phyloP scores from a whole-genome alignment of 30 jellyfish, hydroid and myxozoan species.

The Aurelia coerulea region DNA sequence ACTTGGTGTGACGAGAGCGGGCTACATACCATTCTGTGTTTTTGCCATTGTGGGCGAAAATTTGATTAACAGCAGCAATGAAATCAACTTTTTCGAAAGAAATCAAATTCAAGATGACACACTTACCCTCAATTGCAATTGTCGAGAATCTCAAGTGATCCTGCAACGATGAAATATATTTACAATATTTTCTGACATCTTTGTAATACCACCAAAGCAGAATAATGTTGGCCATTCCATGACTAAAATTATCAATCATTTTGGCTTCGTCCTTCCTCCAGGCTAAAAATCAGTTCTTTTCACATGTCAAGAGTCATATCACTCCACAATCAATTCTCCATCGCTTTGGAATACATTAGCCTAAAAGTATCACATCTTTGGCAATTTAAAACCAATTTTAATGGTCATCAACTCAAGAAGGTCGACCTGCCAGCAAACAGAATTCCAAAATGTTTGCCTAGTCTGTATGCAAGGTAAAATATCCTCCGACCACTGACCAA shows the following conservation, averaged over 20 bases:
- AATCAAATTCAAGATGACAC: too few relatives aligned
- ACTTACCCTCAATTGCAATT: constrained; percentile 80
- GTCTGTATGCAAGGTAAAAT: neutral
- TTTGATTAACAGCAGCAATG: too few relatives aligned
- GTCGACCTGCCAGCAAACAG: too few relatives aligned
- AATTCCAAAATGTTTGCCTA: too few relatives aligned
- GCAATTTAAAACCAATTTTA: neutral
- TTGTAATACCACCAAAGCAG: constrained; percentile 72
- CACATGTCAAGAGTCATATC: too few relatives aligned
- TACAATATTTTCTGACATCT: constrained; percentile 65
- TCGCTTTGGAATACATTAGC: neutral
- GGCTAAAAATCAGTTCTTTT: too few relatives aligned
- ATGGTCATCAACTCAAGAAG: too few relatives aligned
- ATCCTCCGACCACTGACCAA: constrained; percentile 3
- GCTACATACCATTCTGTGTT: too few relatives aligned
- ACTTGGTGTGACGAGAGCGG: too few relatives aligned
- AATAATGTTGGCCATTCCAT: constrained; percentile 48
- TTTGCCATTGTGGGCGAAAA: too few relatives aligned
- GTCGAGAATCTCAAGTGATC: constrained; percentile 89
- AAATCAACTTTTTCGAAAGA: too few relatives aligned
- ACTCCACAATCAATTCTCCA: too few relatives aligned
- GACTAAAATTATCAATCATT: constrained; percentile 51
- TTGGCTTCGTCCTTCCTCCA: neutral
- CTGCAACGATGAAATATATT: constrained; percentile 72
- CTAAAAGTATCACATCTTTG: neutral